Evolutionary conservation across 2,888 invertebrate species (phyloP), one percentile per base, ranked within the genome.

Genomic region (Trisateles emortualis): DNA sequence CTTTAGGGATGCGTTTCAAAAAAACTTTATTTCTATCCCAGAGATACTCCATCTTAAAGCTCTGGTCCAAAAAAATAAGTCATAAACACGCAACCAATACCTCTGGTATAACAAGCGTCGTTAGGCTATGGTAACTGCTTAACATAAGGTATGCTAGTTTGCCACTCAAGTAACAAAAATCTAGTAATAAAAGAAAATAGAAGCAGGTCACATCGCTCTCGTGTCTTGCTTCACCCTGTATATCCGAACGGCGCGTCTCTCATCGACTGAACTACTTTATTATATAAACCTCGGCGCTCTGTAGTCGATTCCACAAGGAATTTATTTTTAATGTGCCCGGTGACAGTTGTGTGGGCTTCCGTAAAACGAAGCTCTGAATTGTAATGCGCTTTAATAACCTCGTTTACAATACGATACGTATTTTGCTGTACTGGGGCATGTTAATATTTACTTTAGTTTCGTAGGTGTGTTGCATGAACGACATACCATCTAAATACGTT

Each of bases 321-420:
- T 56, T 68, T 52, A 56, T 52, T 57, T n/a, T 42, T 42, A 64
- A 59, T 64, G 43, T 26, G 26, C 11, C 19, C 22, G n/a, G 16
- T 41, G 33, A 33, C 48, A 35, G 41, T n/a, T 41, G 32, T 41
- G 17, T n/a, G 10, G 26, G 33, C 26, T 48, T 33, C 39, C 26
- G 17, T 8, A n/a, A 36, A 36, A 36, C 32, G 33, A 33, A 33
- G 39, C 11, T 24, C 14, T 35, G 41, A 41, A 41, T 48, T 26
- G 13, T 13, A 48, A 40, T 33, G 16, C 16, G 17, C 40, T 32
- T 35, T 17, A 40, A 26, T 41, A 5, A 13, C 11, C 11, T 40
- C 33, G 16, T 48, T 41, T 35, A 48, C 40, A 35, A 17, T 24
- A 41, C 14, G 16, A 17, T 24, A 41, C 14, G 16, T 24, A 16